A percentile compares a stretch with the other conserved stretches of the same genome.
Conservation (phyloP, 2,888 invertebrate species). For the Polydesmus complanatus region DNA sequence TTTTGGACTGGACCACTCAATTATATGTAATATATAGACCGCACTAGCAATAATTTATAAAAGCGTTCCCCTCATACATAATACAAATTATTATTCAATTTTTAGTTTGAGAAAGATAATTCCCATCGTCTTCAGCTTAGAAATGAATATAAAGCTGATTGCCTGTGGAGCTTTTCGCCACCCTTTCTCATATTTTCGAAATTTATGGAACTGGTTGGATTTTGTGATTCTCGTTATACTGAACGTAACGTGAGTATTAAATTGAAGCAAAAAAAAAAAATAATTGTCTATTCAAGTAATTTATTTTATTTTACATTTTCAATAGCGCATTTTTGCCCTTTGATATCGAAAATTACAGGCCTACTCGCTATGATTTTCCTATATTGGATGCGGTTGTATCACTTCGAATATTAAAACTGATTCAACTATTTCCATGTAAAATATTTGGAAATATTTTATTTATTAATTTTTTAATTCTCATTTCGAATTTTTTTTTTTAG, state of each 20-base stretch:
- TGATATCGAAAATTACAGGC: not conserved
- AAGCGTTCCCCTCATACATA: too few relatives aligned
- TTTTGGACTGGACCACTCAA: too few relatives aligned
- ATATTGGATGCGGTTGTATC: not conserved
- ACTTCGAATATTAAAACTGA: not conserved
- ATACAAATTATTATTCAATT: too few relatives aligned
- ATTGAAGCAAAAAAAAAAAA: too few relatives aligned
- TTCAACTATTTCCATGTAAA: not conserved
- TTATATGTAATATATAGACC: too few relatives aligned
- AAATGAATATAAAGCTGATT: conserved; percentile 88
- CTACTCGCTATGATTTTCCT: not conserved
- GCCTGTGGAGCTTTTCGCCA: conserved; percentile 90
- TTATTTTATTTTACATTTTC: too few relatives aligned
- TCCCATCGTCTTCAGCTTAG: conserved; percentile 73
- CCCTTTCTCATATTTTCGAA: conserved; percentile 86
- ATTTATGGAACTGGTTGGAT: conserved; percentile 71
- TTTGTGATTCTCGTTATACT: not conserved
- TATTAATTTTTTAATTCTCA: not conserved
- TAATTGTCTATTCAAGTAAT: too few relatives aligned
- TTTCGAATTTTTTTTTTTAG: not conserved
- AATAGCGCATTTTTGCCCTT: not conserved
- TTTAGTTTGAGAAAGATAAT: not conserved
- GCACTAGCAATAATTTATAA: too few relatives aligned
- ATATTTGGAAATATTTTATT: not conserved
- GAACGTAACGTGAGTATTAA: too few relatives aligned